Evolutionary conservation across 2,888 invertebrate genomes (phyloP), one percentile per base, ranked within the genome.

Genomic region (Cantharis nigra): DNA sequence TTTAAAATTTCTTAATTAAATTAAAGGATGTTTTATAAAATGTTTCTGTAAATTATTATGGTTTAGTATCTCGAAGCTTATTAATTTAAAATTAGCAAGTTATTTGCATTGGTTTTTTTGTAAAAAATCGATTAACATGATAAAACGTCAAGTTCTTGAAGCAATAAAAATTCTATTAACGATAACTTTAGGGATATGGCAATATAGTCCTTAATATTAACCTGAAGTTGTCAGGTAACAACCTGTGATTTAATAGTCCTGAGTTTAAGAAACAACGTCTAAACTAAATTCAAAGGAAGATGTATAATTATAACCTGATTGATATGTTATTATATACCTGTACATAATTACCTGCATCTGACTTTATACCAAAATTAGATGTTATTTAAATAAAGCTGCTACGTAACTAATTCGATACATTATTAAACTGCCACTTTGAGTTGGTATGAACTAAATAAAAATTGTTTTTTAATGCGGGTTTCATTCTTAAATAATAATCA

Each of bases 401-500:
- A 65, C 62, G 49, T 62, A 78, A 75, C 77, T 74, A 76, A 79
- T 79, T 74, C 70, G 28, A 72, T 73, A 71, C 64, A 72, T 77
- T 76, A 77, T 80, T 72, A 73, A 71, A 78, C 79, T 80, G 81
- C 77, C 74, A 82, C 79, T 78, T 81, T 79, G 75, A 76, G 77
- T 74, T 84, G 85, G 83, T 83, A 84, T 80, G 82, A 79, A 76
- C 82, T 79, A 81, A 80, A 85, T 85, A 86, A 86, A 87, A 87
- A 87, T 87, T 87, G 87, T 87, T 87, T 87, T 87, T 87, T 87
- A 87, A 87, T 87, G 85, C 83, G 80, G 84, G 87, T 86, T 85
- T 86, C 86, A 83, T 85, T 85, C 85, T 84, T 84, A 86, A 87
- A 86, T 86, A 86, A 87, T 87, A 87, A 87, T 86, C 86, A 84